Percentiles rank a stretch among this genome's conserved stretches.
Evolutionary conservation across 2,888 invertebrate genomes (phyloP).

Genomic region (Brachyopa scutellaris): DNA sequence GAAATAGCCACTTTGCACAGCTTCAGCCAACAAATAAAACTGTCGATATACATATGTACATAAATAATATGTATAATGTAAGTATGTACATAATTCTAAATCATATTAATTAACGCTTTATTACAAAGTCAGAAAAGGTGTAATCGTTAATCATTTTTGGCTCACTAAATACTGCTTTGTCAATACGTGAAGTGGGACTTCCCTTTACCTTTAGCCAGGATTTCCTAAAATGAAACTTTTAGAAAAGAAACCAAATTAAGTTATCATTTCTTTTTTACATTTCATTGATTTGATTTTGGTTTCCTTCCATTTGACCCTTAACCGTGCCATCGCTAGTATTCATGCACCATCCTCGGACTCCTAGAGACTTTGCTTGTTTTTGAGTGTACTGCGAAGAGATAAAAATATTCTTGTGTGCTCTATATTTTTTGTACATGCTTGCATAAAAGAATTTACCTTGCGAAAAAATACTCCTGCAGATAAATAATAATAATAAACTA

Average conservation of each 20-base stretch:
- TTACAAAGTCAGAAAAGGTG: conserved; percentile 83
- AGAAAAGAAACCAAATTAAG: not conserved
- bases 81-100: no score
- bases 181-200: conserved; percentile 89
- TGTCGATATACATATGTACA: no score
- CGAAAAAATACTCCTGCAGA: conserved; percentile 79
- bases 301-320: conserved; percentile 85
- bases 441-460: conserved; percentile 76
- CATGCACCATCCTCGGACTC: conserved; percentile 87
- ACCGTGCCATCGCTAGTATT: conserved; percentile 86
- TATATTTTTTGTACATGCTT: not conserved
- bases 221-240: conserved; percentile 76
- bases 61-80: no score
- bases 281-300: conserved; percentile 82
- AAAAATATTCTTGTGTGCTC: not conserved
- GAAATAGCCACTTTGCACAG: no score
- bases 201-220: conserved; percentile 85
- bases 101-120: conserved; percentile 80
- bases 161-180: conserved; percentile 87
- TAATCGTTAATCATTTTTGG: conserved; percentile 84
- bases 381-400: conserved; percentile 83
- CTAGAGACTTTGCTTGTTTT: conserved; percentile 83
- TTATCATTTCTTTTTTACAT: conserved; percentile 81
- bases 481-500: conserved; percentile 8
- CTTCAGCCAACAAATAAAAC: no score